phyloP scores from a whole-genome alignment of 2,113 vertebrate genomes.

The Etia nguti region DNA sequence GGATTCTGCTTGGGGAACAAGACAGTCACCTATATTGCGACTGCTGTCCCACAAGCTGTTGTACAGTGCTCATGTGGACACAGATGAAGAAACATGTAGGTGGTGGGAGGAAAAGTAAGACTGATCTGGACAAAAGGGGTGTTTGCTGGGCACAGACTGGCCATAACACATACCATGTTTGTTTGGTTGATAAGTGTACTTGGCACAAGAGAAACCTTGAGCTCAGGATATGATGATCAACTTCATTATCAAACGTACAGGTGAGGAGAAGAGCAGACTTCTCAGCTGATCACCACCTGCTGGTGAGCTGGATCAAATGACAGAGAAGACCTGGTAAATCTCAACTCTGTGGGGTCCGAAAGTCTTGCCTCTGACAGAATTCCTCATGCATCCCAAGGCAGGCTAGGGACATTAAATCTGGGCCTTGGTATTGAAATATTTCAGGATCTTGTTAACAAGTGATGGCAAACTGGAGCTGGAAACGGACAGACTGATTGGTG shows the following conservation, averaged over 20 bases:
- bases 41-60: background rate
- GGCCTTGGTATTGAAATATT: background rate
- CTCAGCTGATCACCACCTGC: too few relatives aligned
- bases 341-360: too few relatives aligned
- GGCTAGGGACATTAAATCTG: background rate
- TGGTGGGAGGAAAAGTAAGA: background rate
- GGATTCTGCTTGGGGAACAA: background rate
- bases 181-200: background rate
- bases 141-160: background rate
- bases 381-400: too few relatives aligned
- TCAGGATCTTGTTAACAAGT: background rate
- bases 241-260: background rate
- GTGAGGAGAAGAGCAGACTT: too few relatives aligned
- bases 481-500: background rate
- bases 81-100: background rate
- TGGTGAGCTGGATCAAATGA: too few relatives aligned
- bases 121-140: background rate
- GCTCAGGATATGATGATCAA: background rate
- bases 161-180: background rate
- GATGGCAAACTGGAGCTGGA: background rate
- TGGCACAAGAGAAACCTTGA: background rate
- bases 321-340: too few relatives aligned
- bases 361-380: too few relatives aligned
- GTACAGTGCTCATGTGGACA: background rate
- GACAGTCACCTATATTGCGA: background rate